Evolutionary conservation across 37 sponge, comb jelly and placozoan species (phyloP).

Genomic region (Oscarella lobularis): DNA sequence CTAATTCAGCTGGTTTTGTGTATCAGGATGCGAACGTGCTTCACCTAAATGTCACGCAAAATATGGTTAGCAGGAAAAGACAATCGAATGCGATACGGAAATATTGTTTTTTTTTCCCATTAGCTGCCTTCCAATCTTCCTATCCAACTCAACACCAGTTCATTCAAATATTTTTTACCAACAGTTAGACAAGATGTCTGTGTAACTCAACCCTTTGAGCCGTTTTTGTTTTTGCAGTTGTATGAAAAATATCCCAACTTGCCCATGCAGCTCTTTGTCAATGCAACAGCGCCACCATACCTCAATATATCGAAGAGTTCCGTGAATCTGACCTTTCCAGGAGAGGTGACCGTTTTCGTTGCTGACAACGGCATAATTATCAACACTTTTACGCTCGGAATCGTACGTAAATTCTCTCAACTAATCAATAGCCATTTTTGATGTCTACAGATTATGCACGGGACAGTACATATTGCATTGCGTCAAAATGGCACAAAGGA

Average conservation of each 20-base stretch:
- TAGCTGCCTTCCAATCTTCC: constrained; percentile 28
- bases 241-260: constrained; percentile 63
- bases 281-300: constrained; percentile 40
- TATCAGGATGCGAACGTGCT: constrained; percentile 56
- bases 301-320: constrained; percentile 10
- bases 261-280: constrained; percentile 42
- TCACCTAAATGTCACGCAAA: neutral
- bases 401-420: neutral
- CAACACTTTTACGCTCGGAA: constrained; percentile 30
- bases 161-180: constrained; percentile 25
- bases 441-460: constrained; percentile 38
- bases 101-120: neutral
- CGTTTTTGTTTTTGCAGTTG: constrained; percentile 27
- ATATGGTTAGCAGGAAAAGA: too few species aligned
- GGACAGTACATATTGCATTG: constrained; percentile 24
- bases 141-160: constrained; percentile 31
- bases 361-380: constrained; percentile 11
- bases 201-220: neutral
- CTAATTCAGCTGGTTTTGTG: constrained; percentile 69
- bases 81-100: neutral
- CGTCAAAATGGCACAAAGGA: constrained; percentile 17
- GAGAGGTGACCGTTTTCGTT: constrained; percentile 37
- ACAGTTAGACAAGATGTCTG: constrained; percentile 9
- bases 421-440: too few species aligned
- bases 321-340: constrained; percentile 29